Conservation (phyloP, 2,888 invertebrate genomes). For the Pseudeuparius sepicola region DNA sequence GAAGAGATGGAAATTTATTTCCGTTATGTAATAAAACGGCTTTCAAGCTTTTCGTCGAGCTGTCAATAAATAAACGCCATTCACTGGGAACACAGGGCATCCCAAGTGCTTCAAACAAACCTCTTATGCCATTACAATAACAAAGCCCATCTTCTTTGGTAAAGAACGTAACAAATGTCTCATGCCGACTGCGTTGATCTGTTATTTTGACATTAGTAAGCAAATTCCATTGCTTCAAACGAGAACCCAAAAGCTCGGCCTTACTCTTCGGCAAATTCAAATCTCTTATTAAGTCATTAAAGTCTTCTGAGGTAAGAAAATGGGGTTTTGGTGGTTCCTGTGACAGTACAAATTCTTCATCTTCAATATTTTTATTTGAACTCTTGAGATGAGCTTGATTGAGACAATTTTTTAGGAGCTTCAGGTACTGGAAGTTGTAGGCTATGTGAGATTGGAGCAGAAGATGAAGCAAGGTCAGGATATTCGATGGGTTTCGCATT, state of each 20-base stretch:
- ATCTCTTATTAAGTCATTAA: slow-evolving; percentile 23
- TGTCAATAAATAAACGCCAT: slow-evolving; percentile 20
- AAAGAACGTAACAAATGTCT: slow-evolving; percentile 16
- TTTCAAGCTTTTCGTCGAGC: slow-evolving; percentile 13
- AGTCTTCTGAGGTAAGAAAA: slow-evolving; percentile 18
- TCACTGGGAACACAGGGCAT: no score
- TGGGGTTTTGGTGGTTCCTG: slow-evolving; percentile 14
- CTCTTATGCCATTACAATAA: slow-evolving; percentile 21
- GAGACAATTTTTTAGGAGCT: slow-evolving; percentile 7
- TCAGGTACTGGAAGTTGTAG: slow-evolving; percentile 1
- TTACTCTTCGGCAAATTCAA: slow-evolving; percentile 21
- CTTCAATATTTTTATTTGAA: slow-evolving; percentile 2
- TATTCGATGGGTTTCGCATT: slow-evolving; percentile 10
- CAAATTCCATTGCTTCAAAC: slow-evolving; percentile 21
- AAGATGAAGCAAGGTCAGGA: not conserved
- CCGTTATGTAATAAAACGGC: slow-evolving; percentile 3
- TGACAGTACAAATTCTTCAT: slow-evolving; percentile 4
- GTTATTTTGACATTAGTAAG: slow-evolving; percentile 15
- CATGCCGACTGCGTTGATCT: slow-evolving; percentile 10
- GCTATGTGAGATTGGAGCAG: no score
- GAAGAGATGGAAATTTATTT: slow-evolving; percentile 9
- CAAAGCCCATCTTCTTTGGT: slow-evolving; percentile 20
- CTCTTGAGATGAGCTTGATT: slow-evolving; percentile 8
- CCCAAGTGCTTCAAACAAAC: slow-evolving; percentile 19
- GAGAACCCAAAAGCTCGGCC: slow-evolving; percentile 22